Base-by-base conservation (phyloP, 2,797 vertebrate genomes). In the Vultur gryphus region DNA sequence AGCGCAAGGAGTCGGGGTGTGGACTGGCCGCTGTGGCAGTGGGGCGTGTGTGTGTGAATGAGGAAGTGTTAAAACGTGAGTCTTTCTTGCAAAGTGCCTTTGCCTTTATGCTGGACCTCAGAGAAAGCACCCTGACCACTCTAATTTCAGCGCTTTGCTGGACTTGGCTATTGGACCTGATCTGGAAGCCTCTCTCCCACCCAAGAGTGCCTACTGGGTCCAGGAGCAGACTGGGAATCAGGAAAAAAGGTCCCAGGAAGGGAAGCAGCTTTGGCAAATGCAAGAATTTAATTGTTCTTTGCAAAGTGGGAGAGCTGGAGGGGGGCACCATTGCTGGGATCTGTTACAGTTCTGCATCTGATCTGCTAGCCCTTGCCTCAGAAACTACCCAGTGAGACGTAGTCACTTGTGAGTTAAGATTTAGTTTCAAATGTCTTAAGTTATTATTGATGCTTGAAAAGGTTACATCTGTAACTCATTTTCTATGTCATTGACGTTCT, bases 381-480 rank as follows among this genome's bases (percentile, higher is more conserved):
- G 89, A 92, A 96, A 85, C 69, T 83, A 9, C 85, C 85, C 72
- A 2, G 15, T 79, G 70, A 46, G 79, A 73, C 90, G 87, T 39
- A 97, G 93, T 71, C 87, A 46, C 75, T 96, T 72, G 77, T 48
- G 94, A 97, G 97, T 91, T 96, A 94, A 97, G 89, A 88, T 88
- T 92, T 89, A 67, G 85, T 96, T 93, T 96, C 93, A 84, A 76
- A 89, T 52, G 90, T 92, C 94, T 96, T 44, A 87, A 96, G 93
- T 96, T 95, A 84, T 97, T 96, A 96, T 91, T 93, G 96, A 96
- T 96, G 95, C 95, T 89, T 94, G 95, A 91, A 95, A 97, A 97
- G 96, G 96, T 97, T 97, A 95, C 96, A 95, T 97, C 97, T 97
- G 97, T 82, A 96, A 96, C 87, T 95, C 94, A 83, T 97, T 97